Base-by-base conservation (phyloP, 2,888 invertebrate genomes). In the Parascotia fuliginaria region DNA sequence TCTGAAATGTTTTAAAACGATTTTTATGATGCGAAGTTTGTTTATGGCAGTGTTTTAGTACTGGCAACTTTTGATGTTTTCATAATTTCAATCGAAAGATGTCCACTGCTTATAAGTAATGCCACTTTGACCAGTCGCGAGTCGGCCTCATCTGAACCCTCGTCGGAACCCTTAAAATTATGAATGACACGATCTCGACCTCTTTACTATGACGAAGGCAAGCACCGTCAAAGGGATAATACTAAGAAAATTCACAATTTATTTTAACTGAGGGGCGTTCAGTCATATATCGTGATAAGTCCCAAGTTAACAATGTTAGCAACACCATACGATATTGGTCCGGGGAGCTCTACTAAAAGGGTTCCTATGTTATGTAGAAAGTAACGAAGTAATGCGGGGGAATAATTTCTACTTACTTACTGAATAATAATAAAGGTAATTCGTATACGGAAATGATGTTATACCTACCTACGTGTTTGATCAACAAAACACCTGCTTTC, bases 341-440 rank as follows among this genome's bases (percentile, higher is more conserved):
- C 27, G 36, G 58, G 55, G 42, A 60, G 38, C 42, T 9, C 15
- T 13, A 34, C 54, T 65, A 65, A 68, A 66, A 66, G 66, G 66
- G 62, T 66, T 66, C 49, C 33, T 37, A 31, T 65, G 65, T 65
- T 52, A 41, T 52, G 42, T 44, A 46, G 16, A 56, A 56, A 59
- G 52, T 68, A 58, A 65, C 43, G 38, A 42, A 38, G 22, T 13
- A 46, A 33, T 48, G 13, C 37, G 41, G 16, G 47, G 45, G 49
- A 42, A 55, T 68, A 60, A 60, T 52, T 39, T 48, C n/a, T 22
- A 15, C 12, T 24, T 48, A 24, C 22, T 14, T 22, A 14, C n/a
- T n/a, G n/a, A n/a, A n/a, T n/a, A n/a, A n/a, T n/a, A n/a, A n/a
- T n/a, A n/a, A n/a, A n/a, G n/a, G n/a, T n/a, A n/a, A 37, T 33